Percentiles rank a stretch among this genome's conserved stretches.
These are phyloP conservation scores for Phacellophora camtschatica DNA, from an alignment of 30 jellyfish, hydroid and myxozoan genomes.

Conservation along the genomic window DNA sequence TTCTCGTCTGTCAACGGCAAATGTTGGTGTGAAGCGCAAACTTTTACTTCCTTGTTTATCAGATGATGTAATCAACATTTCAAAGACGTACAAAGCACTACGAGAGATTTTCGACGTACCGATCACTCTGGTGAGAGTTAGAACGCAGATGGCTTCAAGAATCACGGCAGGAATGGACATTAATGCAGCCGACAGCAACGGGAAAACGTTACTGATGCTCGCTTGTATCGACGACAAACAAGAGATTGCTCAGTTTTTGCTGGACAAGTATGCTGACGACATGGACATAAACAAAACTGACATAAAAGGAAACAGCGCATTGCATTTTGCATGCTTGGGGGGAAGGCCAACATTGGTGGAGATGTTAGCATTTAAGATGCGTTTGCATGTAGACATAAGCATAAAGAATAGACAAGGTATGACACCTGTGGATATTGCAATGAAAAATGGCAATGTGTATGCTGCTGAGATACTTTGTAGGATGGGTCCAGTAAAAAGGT, in stretches of 20 bases:
- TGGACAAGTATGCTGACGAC: neutral
- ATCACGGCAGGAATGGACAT: neutral
- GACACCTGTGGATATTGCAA: constrained; percentile 17
- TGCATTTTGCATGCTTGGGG: constrained; percentile 66
- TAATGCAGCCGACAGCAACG: constrained; percentile 5
- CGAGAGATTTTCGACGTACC: constrained; percentile 23
- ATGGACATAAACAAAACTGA: constrained; percentile 13
- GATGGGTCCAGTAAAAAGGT: neutral
- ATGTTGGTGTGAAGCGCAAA: too few relatives aligned
- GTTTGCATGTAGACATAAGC: neutral
- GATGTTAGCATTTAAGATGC: neutral
- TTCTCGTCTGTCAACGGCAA: too few relatives aligned
- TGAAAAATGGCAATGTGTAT: neutral
- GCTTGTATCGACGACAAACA: constrained; percentile 47
- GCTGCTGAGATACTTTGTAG: neutral
- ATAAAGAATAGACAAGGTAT: neutral
- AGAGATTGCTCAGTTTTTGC: constrained; percentile 18
- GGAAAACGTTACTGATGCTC: constrained; percentile 32
- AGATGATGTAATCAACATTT: too few relatives aligned
- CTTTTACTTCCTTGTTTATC: too few relatives aligned
- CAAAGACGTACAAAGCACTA: constrained; percentile 19
- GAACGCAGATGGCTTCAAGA: constrained; percentile 18
- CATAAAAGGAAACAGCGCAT: constrained; percentile 54
- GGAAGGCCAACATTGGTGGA: constrained; percentile 36
- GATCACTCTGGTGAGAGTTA: neutral